Evolutionary conservation across 2,888 invertebrate species (phyloP).

Genomic region (Eupithecia subfuscata): DNA sequence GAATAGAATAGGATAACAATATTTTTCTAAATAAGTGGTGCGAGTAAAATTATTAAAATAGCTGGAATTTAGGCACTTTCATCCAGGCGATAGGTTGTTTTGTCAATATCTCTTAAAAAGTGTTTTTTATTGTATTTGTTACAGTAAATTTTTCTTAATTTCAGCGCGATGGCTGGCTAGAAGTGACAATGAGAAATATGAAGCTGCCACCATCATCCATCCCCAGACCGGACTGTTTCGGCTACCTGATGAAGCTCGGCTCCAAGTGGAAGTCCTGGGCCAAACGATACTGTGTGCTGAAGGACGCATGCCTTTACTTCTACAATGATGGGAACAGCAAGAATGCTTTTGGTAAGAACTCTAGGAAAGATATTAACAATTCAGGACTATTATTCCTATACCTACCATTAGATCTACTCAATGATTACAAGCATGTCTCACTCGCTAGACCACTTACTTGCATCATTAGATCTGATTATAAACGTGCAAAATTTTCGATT

Average conservation of each 20-base stretch:
- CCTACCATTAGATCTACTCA: too few relatives aligned
- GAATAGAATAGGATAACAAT: background rate
- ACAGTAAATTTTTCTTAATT: background rate
- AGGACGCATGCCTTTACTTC: conserved; percentile 97
- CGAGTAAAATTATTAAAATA: background rate
- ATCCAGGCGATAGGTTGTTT: background rate
- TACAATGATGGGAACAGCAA: conserved; percentile 95
- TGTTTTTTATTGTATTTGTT: background rate
- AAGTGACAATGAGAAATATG: conserved; percentile 90
- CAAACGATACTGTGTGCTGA: conserved; percentile 95
- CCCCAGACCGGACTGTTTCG: conserved; percentile 94
- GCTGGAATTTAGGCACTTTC: too few relatives aligned
- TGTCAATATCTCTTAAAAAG: background rate
- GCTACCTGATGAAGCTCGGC: conserved; percentile 94
- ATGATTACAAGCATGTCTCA: too few relatives aligned
- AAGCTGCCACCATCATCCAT: conserved; percentile 92
- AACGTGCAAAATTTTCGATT: background rate
- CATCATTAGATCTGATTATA: background rate
- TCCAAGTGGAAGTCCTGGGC: conserved; percentile 95
- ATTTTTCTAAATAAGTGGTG: background rate
- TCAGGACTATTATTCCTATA: too few relatives aligned
- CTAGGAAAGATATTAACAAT: too few relatives aligned
- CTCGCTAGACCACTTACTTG: too few relatives aligned
- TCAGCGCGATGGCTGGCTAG: conserved; percentile 81
- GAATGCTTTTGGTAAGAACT: conserved; percentile 91